Evolutionary conservation across 2,797 vertebrate genomes (phyloP).

Genomic region (Rallus crepitans): DNA sequence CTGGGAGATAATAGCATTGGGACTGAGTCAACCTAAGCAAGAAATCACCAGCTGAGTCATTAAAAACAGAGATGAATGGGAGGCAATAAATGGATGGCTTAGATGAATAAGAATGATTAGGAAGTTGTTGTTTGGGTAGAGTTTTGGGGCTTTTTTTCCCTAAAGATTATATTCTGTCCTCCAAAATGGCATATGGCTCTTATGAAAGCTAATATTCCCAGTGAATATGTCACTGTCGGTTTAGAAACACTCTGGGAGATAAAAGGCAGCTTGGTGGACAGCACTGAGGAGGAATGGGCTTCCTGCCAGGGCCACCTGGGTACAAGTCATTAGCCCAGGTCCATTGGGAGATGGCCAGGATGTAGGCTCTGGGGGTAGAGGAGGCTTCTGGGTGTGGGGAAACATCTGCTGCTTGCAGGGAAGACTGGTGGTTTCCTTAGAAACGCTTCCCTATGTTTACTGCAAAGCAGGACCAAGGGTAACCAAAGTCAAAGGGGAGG

Average conservation of each 20-base stretch:
- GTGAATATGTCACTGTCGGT: neutral
- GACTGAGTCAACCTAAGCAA: slow-evolving; percentile 29
- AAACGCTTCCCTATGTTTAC: neutral
- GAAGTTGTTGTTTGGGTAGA: neutral
- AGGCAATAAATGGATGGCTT: neutral
- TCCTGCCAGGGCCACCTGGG: neutral
- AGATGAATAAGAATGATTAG: slow-evolving; percentile 52
- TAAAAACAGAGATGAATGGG: slow-evolving; percentile 52
- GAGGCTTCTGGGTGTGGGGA: neutral
- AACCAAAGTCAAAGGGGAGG: neutral
- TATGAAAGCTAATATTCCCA: neutral
- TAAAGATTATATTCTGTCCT: slow-evolving; percentile 15
- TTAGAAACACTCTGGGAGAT: neutral
- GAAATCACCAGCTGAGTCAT: slow-evolving; percentile 55
- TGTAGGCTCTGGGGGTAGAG: neutral
- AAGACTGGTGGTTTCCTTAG: neutral
- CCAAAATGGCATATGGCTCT: slow-evolving; percentile 25
- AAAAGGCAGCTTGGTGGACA: neutral
- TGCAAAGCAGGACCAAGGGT: neutral
- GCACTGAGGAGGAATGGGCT: neutral
- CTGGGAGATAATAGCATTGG: slow-evolving; percentile 10
- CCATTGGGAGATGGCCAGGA: neutral
- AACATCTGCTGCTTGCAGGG: neutral
- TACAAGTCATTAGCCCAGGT: neutral
- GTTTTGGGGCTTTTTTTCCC: neutral